phyloP scores from a whole-genome alignment of 2,797 vertebrate genomes.

The Delichon dasypus region DNA sequence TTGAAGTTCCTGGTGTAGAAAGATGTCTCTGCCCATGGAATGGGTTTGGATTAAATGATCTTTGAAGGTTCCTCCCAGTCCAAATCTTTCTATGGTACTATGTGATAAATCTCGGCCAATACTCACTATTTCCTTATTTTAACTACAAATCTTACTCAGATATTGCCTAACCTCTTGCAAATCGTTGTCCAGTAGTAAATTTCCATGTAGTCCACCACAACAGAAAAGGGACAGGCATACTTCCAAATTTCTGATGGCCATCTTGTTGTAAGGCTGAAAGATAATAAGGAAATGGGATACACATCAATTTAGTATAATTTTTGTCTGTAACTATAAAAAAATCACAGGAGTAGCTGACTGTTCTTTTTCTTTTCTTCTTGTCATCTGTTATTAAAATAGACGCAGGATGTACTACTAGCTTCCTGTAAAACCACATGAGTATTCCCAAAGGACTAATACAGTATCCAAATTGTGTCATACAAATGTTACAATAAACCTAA shows the following conservation, averaged over 20 bases:
- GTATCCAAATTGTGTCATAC: background rate
- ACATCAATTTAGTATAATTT: background rate
- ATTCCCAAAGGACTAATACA: background rate
- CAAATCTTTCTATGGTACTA: background rate
- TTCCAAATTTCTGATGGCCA: background rate
- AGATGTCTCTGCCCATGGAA: background rate
- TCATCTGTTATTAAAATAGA: background rate
- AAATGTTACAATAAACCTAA: background rate
- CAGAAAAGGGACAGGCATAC: background rate
- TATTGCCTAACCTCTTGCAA: background rate
- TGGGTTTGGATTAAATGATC: fast-evolving
- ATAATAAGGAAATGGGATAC: background rate
- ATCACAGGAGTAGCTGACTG: background rate
- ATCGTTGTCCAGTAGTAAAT: background rate
- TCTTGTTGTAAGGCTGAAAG: background rate
- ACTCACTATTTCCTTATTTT: background rate
- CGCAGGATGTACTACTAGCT: background rate
- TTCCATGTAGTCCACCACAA: background rate
- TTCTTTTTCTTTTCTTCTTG: background rate
- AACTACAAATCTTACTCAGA: background rate
- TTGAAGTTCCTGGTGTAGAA: background rate
- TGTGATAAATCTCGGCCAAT: background rate
- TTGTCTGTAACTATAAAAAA: background rate
- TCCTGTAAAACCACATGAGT: background rate
- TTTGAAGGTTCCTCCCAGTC: background rate